A percentile compares a stretch with the other conserved stretches of the same genome.
Conservation (phyloP, 1,140 invertebrate species). For the Neelides sp. region DNA sequence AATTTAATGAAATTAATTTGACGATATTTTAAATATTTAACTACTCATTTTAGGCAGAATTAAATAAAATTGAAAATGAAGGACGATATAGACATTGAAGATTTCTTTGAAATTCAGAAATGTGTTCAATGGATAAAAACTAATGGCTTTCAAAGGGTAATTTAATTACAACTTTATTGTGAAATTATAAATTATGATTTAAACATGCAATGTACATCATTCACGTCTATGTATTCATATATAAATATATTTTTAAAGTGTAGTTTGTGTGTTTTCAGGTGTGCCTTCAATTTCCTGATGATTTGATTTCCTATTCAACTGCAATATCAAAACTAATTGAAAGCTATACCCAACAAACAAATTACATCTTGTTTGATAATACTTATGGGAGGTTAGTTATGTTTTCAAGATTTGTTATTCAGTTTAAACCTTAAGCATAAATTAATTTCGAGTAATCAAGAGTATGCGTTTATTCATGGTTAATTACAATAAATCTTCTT, state of each 20-base stretch:
- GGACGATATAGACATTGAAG: constrained; percentile 13
- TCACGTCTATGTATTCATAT: background rate
- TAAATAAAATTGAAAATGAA: background rate
- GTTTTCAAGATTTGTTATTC: background rate
- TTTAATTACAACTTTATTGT: constrained; percentile 16
- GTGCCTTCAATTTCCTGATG: constrained; percentile 82
- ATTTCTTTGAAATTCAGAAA: constrained; percentile 41
- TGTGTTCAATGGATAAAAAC: constrained; percentile 54
- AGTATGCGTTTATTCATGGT: background rate
- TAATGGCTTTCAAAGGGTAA: constrained; percentile 51
- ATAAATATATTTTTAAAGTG: background rate
- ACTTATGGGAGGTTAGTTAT: constrained; percentile 69
- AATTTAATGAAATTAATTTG: no score
- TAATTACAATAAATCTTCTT: background rate
- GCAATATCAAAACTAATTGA: constrained; percentile 52
- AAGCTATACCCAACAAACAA: constrained; percentile 41
- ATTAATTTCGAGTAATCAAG: background rate
- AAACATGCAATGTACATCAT: no score
- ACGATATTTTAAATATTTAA: no score
- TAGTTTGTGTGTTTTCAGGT: constrained; percentile 46
- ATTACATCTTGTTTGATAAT: constrained; percentile 83
- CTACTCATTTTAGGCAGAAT: background rate
- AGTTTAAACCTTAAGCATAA: background rate
- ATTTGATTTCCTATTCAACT: constrained; percentile 55
- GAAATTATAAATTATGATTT: background rate